A percentile compares a stretch with the other conserved stretches of the same genome.
Conservation (phyloP, 2,888 invertebrate species). For the Harpalus rubripes region DNA sequence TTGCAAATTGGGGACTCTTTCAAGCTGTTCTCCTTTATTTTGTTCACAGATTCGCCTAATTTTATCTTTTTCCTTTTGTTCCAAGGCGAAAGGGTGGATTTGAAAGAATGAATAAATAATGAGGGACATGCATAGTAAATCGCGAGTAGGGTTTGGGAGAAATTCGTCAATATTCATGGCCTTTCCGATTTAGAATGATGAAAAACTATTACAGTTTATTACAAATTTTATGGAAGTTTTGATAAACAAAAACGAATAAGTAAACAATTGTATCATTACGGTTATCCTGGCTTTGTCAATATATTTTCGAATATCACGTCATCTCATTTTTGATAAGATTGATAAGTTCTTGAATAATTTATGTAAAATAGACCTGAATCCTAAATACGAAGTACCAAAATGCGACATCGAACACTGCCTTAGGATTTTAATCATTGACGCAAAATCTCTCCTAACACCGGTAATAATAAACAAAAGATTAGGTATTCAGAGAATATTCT, state of each 20-base stretch:
- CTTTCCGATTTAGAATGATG: not conserved
- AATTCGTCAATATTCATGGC: not conserved
- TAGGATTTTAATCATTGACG: no score
- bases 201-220: constrained; percentile 7
- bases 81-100: constrained; percentile 17
- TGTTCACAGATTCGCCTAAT: constrained; percentile 24
- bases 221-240: constrained; percentile 17
- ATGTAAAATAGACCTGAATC: no score
- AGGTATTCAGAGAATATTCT: no score
- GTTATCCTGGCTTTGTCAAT: no score
- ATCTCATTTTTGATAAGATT: no score
- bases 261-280: no score
- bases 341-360: no score
- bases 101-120: constrained; percentile 39
- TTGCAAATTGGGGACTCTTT: not conserved
- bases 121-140: constrained; percentile 31
- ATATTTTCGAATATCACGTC: no score
- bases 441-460: no score
- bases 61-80: constrained; percentile 36
- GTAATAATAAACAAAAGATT: no score
- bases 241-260: not conserved
- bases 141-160: not conserved
- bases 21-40: constrained; percentile 13
- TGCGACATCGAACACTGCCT: no score
- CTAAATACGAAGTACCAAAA: no score